Evolutionary conservation across 2,797 vertebrate genomes (phyloP), one percentile per base, ranked within the genome.

Genomic region (Hippoglossus hippoglossus): DNA sequence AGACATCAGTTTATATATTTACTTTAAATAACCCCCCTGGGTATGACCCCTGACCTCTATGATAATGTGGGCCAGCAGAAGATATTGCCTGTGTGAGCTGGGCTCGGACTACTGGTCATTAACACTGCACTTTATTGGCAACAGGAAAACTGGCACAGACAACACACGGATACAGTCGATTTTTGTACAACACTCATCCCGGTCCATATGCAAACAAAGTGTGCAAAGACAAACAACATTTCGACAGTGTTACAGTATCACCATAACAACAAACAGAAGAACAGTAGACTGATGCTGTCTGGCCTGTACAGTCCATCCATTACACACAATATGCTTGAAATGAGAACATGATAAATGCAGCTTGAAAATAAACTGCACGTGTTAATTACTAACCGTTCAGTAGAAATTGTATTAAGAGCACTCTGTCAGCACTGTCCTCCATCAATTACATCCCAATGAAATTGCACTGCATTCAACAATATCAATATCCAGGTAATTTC

Each of bases 1-100:
- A 96, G 85, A 87, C 91, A 93, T 95, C 88, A 87, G 86, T 92
- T 94, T 92, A 93, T 94, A 94, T 95, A 94, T 95, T 96, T 96
- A 94, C 94, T 95, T 94, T 94, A 92, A 95, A 95, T 94, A 95
- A 93, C 93, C 93, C 94, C 88, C 93, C 58, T 79, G 92, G 91
- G 91, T 86, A 70, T 81, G 89, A 95, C 94, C 94, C 88, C 89
- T 95, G 94, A 95, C 94, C 94, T 87, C 83, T 76, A 66, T 86
- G 79, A 86, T 93, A 92, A 94, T 91, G 83, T 82, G 86, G 85
- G 86, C 87, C 89, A 88, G 90, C 91, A 90, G 89, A 94, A 84
- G 85, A 89, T 88, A 94, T 92, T 93, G 91, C 85, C 57, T 92
- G 86, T 85, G 92, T 79, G 89, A 82, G 85, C 83, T 82, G 80